Conservation (phyloP, 2,888 invertebrate species). For the Chrysolina americana region DNA sequence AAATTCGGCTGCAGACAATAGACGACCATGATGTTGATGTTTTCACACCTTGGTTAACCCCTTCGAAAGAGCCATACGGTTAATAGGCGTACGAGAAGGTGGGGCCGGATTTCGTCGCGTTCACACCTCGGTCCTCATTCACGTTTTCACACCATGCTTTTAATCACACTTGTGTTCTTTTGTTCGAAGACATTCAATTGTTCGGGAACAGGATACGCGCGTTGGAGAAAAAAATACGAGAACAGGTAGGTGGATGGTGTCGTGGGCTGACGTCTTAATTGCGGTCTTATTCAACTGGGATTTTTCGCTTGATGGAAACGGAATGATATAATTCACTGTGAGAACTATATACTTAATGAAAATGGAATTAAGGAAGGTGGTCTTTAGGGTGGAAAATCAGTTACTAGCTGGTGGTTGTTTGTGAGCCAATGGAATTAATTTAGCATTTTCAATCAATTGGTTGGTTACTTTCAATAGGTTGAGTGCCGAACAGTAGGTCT, state of each 20-base stretch:
- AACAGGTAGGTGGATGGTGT: constrained; percentile 39
- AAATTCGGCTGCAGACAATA: constrained; percentile 44
- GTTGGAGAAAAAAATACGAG: constrained; percentile 36
- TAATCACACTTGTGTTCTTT: constrained; percentile 40
- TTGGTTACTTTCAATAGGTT: too few species aligned
- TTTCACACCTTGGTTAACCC: constrained; percentile 63
- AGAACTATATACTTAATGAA: too few species aligned
- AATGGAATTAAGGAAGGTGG: too few species aligned
- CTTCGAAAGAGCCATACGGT: constrained; percentile 42
- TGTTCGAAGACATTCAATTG: constrained; percentile 32
- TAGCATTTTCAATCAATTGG: too few species aligned
- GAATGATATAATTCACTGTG: neutral
- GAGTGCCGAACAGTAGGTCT: too few species aligned
- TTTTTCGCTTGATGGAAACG: neutral
- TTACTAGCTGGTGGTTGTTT: too few species aligned
- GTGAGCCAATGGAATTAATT: too few species aligned
- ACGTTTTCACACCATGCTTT: constrained; percentile 39
- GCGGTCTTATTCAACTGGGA: neutral
- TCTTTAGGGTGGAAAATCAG: too few species aligned
- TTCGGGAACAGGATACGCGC: constrained; percentile 15
- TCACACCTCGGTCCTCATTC: constrained; percentile 34
- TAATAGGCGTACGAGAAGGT: constrained; percentile 34
- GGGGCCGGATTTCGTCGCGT: constrained; percentile 35
- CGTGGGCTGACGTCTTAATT: constrained; percentile 16
- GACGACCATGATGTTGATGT: constrained; percentile 58